Conservation (phyloP, 2,113 vertebrate genomes). For the Diadophis punctatus region DNA sequence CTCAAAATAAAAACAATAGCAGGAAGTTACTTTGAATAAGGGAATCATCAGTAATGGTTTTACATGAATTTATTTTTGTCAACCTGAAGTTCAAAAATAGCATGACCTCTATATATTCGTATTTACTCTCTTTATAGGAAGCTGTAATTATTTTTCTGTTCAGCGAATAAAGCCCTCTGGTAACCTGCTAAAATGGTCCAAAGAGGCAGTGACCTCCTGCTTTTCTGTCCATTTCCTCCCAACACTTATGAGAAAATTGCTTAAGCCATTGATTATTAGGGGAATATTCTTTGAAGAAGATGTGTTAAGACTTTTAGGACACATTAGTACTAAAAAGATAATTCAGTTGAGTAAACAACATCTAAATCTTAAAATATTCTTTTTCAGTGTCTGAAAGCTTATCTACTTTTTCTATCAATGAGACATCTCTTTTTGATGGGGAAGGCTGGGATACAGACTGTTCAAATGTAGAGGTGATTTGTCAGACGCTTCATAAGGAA, state of each 20-base stretch:
- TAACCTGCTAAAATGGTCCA: neutral
- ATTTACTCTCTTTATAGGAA: neutral
- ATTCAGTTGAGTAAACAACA: neutral
- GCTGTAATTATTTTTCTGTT: neutral
- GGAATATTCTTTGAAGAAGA: neutral
- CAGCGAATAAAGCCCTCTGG: neutral
- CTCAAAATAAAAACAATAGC: neutral
- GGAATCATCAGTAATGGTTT: neutral
- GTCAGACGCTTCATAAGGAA: conserved; percentile 76
- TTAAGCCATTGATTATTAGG: neutral
- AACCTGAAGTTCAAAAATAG: neutral
- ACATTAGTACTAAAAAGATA: neutral
- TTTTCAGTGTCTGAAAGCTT: conserved; percentile 51
- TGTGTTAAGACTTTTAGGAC: neutral
- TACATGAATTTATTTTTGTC: neutral
- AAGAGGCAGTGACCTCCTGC: neutral
- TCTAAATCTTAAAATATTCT: neutral
- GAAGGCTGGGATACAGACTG: conserved; percentile 50
- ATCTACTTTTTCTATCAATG: conserved; percentile 52
- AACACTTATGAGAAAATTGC: neutral
- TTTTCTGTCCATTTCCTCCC: neutral
- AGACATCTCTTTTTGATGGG: conserved; percentile 38
- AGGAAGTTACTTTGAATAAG: neutral
- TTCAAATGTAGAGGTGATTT: conserved; percentile 61
- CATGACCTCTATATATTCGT: neutral